A percentile compares a stretch with the other conserved stretches of the same genome.
Evolutionary conservation across 2,113 vertebrate genomes (phyloP).

Genomic region (Mobula hypostoma): DNA sequence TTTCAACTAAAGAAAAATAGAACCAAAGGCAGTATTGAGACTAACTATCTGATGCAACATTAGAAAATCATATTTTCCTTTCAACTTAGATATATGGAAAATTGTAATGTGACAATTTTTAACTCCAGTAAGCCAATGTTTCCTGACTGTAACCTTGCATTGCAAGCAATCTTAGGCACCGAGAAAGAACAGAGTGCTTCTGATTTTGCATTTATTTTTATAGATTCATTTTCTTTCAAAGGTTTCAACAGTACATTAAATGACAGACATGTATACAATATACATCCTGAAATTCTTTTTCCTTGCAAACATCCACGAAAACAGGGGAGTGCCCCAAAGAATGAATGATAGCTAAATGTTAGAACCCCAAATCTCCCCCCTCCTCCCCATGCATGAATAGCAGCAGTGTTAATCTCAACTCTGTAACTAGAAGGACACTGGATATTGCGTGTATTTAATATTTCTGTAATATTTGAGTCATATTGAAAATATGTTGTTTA

Average conservation of each 20-base stretch:
- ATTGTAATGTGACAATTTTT: background rate
- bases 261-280: too few species aligned
- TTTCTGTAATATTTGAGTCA: too few species aligned
- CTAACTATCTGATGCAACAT: background rate
- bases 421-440: too few species aligned
- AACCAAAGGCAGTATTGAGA: background rate
- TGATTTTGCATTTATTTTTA: background rate
- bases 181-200: background rate
- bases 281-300: too few species aligned
- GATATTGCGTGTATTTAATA: background rate
- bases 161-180: background rate
- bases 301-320: too few species aligned
- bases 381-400: too few species aligned
- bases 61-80: background rate
- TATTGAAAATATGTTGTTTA: too few species aligned
- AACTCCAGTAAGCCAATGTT: background rate
- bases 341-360: too few species aligned
- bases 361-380: too few species aligned
- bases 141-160: background rate
- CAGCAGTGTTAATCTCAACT: background rate
- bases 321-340: too few species aligned
- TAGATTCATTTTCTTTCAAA: background rate
- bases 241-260: too few species aligned
- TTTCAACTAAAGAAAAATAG: conserved; percentile 23
- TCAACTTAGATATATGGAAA: background rate